phyloP scores from a whole-genome alignment of 2,888 invertebrate genomes.

The Stictocephala bisonia region DNA sequence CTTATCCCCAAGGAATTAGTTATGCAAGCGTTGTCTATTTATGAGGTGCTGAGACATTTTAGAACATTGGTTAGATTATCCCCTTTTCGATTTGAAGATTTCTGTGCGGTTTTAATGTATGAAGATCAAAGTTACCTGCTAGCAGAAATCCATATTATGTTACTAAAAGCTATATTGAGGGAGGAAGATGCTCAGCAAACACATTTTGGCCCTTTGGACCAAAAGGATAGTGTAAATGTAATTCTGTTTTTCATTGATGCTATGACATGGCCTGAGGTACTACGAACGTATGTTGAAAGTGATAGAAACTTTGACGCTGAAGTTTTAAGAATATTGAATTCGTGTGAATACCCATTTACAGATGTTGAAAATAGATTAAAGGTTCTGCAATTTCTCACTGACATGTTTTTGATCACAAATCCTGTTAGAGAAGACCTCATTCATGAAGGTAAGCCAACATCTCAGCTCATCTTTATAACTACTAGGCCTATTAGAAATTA shows the following conservation, averaged over 20 bases:
- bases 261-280: conserved; percentile 96
- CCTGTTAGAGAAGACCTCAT: conserved; percentile 93
- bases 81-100: conserved; percentile 96
- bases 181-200: conserved; percentile 96
- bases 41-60: conserved; percentile 95
- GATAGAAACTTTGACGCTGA: conserved; percentile 82
- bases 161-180: conserved; percentile 88
- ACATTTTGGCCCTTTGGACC: conserved; percentile 95
- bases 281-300: conserved; percentile 91
- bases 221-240: conserved; percentile 97
- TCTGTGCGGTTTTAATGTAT: conserved; percentile 91
- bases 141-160: conserved; percentile 93
- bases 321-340: conserved; percentile 76
- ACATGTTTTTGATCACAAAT: conserved; percentile 93
- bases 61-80: conserved; percentile 91
- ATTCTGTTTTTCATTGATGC: conserved; percentile 92
- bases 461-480: no score
- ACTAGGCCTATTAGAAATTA: no score
- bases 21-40: conserved; percentile 87
- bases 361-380: conserved; percentile 80
- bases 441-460: conserved; percentile 91
- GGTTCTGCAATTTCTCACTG: conserved; percentile 91
- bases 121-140: conserved; percentile 93
- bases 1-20: conserved; percentile 81
- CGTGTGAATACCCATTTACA: conserved; percentile 90